Evolutionary conservation across 2,888 invertebrate genomes (phyloP).

Genomic region (Catocala nupta): DNA sequence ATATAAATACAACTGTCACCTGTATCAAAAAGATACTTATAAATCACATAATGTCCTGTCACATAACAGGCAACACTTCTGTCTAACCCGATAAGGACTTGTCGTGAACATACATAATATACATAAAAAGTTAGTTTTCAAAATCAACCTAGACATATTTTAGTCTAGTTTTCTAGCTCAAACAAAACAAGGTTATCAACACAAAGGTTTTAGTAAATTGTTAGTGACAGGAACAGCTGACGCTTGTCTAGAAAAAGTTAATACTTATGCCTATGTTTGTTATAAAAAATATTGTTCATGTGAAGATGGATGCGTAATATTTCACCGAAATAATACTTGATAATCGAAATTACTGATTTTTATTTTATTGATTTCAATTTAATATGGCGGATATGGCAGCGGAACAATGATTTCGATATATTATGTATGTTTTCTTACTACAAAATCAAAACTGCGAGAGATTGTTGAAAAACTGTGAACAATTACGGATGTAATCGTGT

Average conservation of each 20-base stretch:
- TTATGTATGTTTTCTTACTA: too few species aligned
- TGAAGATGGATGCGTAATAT: slow-evolving; percentile 18
- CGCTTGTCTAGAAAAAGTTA: slow-evolving; percentile 25
- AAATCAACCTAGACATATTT: slow-evolving; percentile 1
- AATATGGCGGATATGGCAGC: too few species aligned
- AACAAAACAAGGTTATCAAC: slow-evolving; percentile 1
- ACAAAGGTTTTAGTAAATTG: neutral
- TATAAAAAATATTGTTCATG: slow-evolving; percentile 41
- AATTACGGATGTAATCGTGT: too few species aligned
- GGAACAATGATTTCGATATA: too few species aligned
- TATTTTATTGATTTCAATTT: too few species aligned
- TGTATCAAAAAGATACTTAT: slow-evolving; percentile 30
- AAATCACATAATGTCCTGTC: slow-evolving; percentile 40
- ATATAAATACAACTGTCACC: slow-evolving; percentile 39
- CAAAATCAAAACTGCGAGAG: too few species aligned
- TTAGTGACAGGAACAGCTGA: slow-evolving; percentile 34
- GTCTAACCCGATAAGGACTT: slow-evolving; percentile 3
- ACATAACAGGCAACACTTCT: slow-evolving; percentile 11
- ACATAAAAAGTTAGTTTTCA: neutral
- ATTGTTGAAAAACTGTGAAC: too few species aligned
- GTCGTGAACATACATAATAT: neutral
- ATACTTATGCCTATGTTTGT: slow-evolving; percentile 45
- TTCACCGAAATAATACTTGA: slow-evolving; percentile 10
- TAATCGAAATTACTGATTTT: too few species aligned
- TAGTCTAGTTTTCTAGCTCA: neutral